Percentiles rank a stretch among this genome's conserved stretches.
Evolutionary conservation across 2,888 invertebrate species (phyloP).

Genomic region (Orthosia cruda): DNA sequence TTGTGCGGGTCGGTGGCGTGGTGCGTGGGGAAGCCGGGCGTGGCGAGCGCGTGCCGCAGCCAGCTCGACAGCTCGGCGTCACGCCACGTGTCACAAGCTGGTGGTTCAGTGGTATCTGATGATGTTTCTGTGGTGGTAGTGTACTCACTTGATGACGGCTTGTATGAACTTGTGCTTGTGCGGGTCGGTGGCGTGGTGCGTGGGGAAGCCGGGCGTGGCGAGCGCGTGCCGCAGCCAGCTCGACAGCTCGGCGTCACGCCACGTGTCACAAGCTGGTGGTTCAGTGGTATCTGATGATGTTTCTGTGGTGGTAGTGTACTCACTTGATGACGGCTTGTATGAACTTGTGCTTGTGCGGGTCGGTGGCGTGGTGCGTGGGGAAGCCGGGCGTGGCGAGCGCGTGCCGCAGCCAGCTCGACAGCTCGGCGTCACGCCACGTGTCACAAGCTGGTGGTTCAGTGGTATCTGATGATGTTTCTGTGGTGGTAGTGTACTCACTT

Average conservation of each 20-base stretch:
- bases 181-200: constrained; percentile 92
- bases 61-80: constrained; percentile 78
- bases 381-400: constrained; percentile 92
- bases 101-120: neutral
- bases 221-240: constrained; percentile 85
- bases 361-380: constrained; percentile 93
- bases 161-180: constrained; percentile 95
- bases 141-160: constrained; percentile 88
- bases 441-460: neutral
- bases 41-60: constrained; percentile 83
- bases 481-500: constrained; percentile 70
- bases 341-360: constrained; percentile 94
- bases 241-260: constrained; percentile 76
- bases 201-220: constrained; percentile 93
- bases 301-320: neutral
- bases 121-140: no score
- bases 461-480: neutral
- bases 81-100: constrained; percentile 69
- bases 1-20: constrained; percentile 93
- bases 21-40: constrained; percentile 94
- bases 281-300: neutral
- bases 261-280: constrained; percentile 53
- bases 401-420: constrained; percentile 82
- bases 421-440: constrained; percentile 76
- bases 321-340: constrained; percentile 92